A percentile compares a stretch with the other conserved stretches of the same genome.
phyloP scores from a whole-genome alignment of 1,140 invertebrate genomes.

The Yoshiicerus persimilis region DNA sequence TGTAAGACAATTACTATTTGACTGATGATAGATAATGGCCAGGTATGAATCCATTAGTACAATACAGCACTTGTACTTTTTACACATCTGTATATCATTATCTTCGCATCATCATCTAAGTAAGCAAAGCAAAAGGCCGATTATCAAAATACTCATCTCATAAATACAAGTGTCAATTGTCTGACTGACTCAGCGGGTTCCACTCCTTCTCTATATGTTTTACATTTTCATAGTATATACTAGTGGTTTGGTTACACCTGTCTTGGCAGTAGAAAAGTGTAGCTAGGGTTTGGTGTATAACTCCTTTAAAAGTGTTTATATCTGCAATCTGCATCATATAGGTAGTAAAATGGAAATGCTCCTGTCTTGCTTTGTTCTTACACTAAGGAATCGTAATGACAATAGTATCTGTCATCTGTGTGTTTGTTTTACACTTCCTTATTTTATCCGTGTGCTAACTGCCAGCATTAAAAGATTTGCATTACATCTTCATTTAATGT shows the following conservation, averaged over 20 bases:
- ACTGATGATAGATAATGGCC: background rate
- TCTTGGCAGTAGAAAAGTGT: too few relatives aligned
- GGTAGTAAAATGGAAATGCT: background rate
- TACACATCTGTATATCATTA: background rate
- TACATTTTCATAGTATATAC: background rate
- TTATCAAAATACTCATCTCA: background rate
- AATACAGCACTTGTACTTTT: background rate
- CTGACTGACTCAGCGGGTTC: conserved; percentile 11
- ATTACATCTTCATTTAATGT: background rate
- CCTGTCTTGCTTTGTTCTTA: background rate
- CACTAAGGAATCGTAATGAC: background rate
- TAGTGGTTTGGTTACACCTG: background rate
- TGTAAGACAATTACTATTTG: background rate
- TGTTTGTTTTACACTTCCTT: background rate
- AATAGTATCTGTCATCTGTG: background rate
- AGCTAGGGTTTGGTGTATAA: background rate
- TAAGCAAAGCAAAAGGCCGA: background rate
- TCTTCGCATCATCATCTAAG: background rate
- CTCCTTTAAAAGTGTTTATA: background rate
- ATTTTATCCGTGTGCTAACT: background rate
- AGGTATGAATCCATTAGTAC: background rate
- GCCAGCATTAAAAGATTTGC: background rate
- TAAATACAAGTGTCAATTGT: conserved; percentile 14
- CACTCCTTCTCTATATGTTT: background rate
- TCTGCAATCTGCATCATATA: background rate